Evolutionary conservation across 2,888 invertebrate species (phyloP), one percentile per base, ranked within the genome.

Genomic region (Ophraella communa): DNA sequence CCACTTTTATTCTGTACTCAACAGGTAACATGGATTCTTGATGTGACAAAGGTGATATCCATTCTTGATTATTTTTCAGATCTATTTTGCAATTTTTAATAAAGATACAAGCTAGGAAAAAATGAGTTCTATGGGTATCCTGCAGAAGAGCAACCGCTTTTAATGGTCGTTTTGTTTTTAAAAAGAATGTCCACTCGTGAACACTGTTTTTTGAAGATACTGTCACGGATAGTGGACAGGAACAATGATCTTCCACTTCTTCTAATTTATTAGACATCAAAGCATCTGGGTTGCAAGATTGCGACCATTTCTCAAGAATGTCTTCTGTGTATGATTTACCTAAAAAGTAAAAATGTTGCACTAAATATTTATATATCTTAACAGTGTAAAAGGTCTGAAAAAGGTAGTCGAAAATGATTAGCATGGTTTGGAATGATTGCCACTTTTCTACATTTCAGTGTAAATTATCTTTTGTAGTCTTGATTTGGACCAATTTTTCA

Each of bases 121-220:
- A 91, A 77, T 91, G 89, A 73, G 86, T 87, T 54, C 90, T 83
- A 78, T 89, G 87, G 0, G 88, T 87, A 77, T 91, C 91, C 75
- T 90, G 89, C n/a, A 91, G 79, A 8, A 91, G 79, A 1, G 89
- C 89, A 14, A 90, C 87, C 0, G 88, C 87, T 73, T 85, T 85
- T 21, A 91, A 79, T 8, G 83, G 82, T 60, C 83, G 80, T 74
- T 83, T 79, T 1, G 87, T 84, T 68, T 83, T 84, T 51, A 89
- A 66, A n/a, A 82, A 81, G 74, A 89, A 88, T 5, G 84, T 82
- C 89, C 89, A 89, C 67, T 86, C 85, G 14, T 87, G 84, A 68
- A 84, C 84, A 62, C 87, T 87, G 59, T 85, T 84, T 79, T 89
- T 89, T 5, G 87, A 86, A 49, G 87, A 86, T 58, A 89, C 86